phyloP scores from a whole-genome alignment of 2,113 vertebrate species.

The Lynx canadensis region DNA sequence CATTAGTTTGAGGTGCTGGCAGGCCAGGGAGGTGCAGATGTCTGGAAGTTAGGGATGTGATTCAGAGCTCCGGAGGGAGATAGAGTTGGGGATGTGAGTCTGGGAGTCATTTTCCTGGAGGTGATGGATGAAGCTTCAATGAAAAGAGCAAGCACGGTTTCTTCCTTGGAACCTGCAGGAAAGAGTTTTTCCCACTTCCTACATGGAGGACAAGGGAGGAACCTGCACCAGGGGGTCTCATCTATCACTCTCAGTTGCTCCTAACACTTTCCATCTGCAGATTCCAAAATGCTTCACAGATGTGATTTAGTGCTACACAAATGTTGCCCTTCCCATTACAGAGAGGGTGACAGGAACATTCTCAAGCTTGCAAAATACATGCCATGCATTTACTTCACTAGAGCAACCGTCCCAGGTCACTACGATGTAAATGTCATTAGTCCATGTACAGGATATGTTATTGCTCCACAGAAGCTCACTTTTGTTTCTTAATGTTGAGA shows the following conservation, averaged over 20 bases:
- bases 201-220: not conserved
- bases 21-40: not conserved
- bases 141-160: not conserved
- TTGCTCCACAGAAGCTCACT: not conserved
- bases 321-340: not conserved
- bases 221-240: not conserved
- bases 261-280: not conserved
- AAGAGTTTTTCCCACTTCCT: not conserved
- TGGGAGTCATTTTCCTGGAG: constrained; percentile 37
- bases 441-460: not conserved
- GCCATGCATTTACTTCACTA: not conserved
- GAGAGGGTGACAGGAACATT: not conserved
- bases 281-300: constrained; percentile 11
- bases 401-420: not conserved
- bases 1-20: not conserved
- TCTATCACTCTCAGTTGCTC: not conserved
- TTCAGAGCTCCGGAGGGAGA: not conserved
- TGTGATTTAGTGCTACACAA: not conserved
- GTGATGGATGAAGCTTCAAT: not conserved
- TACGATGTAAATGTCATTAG: not conserved
- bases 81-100: not conserved
- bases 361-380: not conserved
- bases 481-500: not conserved
- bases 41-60: not conserved
- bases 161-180: not conserved